Evolutionary conservation across 2,888 invertebrate species (phyloP).

Genomic region (Synergus itoensis): DNA sequence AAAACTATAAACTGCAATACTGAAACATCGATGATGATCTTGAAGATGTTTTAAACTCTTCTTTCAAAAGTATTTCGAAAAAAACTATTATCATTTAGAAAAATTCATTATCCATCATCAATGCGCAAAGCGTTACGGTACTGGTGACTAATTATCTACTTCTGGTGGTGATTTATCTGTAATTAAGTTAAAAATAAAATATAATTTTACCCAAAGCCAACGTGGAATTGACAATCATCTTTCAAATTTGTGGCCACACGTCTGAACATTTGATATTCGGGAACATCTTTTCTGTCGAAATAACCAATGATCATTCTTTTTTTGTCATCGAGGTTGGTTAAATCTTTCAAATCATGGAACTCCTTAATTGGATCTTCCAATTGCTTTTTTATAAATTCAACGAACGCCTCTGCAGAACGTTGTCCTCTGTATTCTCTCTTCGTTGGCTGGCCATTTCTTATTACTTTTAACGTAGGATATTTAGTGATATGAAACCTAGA

Average conservation of each 20-base stretch:
- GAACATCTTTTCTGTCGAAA: slow-evolving; percentile 89
- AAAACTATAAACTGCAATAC: slow-evolving; percentile 17
- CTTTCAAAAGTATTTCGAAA: background rate
- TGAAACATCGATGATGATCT: slow-evolving; percentile 14
- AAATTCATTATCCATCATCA: slow-evolving; percentile 3
- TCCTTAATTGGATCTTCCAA: slow-evolving; percentile 91
- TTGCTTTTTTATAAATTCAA: slow-evolving; percentile 93
- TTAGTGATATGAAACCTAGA: slow-evolving; percentile 97
- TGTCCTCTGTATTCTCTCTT: slow-evolving; percentile 94
- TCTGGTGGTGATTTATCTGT: background rate
- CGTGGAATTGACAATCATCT: slow-evolving; percentile 97
- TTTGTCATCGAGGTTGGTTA: slow-evolving; percentile 87
- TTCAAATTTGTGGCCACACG: slow-evolving; percentile 92
- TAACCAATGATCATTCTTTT: slow-evolving; percentile 94
- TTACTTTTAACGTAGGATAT: slow-evolving; percentile 98
- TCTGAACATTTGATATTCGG: slow-evolving; percentile 89
- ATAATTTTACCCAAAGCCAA: slow-evolving; percentile 89
- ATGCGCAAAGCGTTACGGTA: background rate
- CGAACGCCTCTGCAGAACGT: slow-evolving; percentile 94
- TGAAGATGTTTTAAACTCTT: background rate
- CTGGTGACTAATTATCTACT: background rate
- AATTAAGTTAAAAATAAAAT: background rate
- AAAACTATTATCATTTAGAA: background rate
- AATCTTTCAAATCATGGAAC: slow-evolving; percentile 85
- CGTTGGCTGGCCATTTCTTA: slow-evolving; percentile 93